Percentiles rank a stretch among this genome's conserved stretches.
Evolutionary conservation across 2,888 invertebrate genomes (phyloP).

Genomic region (Linnaemya tessellans): DNA sequence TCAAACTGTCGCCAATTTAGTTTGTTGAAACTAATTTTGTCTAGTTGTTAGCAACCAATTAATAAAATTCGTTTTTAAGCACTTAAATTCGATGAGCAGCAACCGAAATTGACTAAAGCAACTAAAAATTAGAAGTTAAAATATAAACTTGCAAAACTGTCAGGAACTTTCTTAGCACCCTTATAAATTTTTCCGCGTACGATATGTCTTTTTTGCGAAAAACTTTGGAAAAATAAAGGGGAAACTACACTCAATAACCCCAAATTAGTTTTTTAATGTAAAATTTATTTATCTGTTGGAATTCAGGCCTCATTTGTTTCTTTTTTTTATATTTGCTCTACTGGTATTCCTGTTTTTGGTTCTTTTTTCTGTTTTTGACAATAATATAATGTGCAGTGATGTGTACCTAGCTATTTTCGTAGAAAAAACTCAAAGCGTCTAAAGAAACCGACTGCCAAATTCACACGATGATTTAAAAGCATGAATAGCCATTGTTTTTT

Average conservation of each 20-base stretch:
- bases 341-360: slow-evolving; percentile 49
- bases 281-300: slow-evolving; percentile 68
- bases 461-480: too few relatives aligned
- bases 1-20: not conserved
- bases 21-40: not conserved
- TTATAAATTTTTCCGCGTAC: not conserved
- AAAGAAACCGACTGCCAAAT: too few relatives aligned
- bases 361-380: slow-evolving; percentile 45
- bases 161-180: slow-evolving; percentile 62
- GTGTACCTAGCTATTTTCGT: too few relatives aligned
- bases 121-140: slow-evolving; percentile 45
- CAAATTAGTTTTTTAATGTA: slow-evolving; percentile 52
- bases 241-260: slow-evolving; percentile 41
- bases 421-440: not conserved
- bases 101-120: slow-evolving; percentile 20
- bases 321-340: slow-evolving; percentile 36
- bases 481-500: too few relatives aligned
- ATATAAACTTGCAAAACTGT: slow-evolving; percentile 31
- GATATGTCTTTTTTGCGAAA: slow-evolving; percentile 5
- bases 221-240: not conserved
- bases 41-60: slow-evolving; percentile 13
- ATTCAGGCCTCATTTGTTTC: slow-evolving; percentile 69
- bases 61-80: not conserved
- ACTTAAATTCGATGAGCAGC: not conserved
- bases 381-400: slow-evolving; percentile 5